Percentiles rank a stretch among this genome's conserved stretches.
phyloP scores from a whole-genome alignment of 2,113 vertebrate genomes.

The Pterocles orientalis region DNA sequence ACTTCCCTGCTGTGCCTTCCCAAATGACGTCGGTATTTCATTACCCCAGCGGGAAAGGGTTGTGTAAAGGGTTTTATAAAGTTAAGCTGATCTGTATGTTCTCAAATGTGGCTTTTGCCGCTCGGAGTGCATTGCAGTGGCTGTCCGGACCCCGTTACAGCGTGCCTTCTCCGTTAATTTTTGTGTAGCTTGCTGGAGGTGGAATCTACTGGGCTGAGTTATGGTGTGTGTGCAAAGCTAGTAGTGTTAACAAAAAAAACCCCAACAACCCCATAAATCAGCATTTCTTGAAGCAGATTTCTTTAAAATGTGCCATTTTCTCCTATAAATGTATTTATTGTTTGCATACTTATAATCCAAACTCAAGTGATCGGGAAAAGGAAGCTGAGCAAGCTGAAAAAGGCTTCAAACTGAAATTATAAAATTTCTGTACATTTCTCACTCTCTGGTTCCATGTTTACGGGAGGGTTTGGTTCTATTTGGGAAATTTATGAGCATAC shows the following conservation, averaged over 20 bases:
- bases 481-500: background rate
- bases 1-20: background rate
- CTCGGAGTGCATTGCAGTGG: background rate
- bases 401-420: background rate
- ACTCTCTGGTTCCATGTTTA: background rate
- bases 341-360: background rate
- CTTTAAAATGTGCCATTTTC: background rate
- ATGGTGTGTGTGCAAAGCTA: background rate
- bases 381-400: background rate
- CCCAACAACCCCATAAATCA: background rate
- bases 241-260: background rate
- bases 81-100: background rate
- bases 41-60: accelerated
- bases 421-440: background rate
- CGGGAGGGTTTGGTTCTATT: background rate
- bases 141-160: background rate
- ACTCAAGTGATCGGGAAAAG: background rate
- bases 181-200: background rate
- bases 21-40: background rate
- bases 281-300: background rate
- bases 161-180: background rate
- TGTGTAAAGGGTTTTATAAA: background rate
- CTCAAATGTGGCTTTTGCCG: background rate
- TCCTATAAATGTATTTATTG: background rate
- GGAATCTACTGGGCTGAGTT: background rate